phyloP scores from a whole-genome alignment of 1,140 invertebrate genomes.

The Harlomillsia oculata region DNA sequence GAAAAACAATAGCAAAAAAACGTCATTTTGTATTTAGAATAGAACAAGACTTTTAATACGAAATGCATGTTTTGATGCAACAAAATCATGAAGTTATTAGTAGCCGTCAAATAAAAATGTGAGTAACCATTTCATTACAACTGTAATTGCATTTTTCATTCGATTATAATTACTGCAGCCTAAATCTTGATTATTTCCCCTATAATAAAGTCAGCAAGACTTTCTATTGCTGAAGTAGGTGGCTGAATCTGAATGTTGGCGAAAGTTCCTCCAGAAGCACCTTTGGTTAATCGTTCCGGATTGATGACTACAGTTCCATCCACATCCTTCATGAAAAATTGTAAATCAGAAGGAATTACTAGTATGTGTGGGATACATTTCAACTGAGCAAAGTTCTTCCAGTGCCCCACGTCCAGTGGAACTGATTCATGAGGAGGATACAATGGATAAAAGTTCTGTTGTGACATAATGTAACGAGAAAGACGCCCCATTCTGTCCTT shows the following conservation, averaged over 20 bases:
- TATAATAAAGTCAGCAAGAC: constrained; percentile 29
- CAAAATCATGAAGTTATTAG: too few species aligned
- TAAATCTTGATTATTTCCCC: constrained; percentile 39
- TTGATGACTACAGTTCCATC: constrained; percentile 70
- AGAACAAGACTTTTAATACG: too few species aligned
- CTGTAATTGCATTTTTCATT: too few species aligned
- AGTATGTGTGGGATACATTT: constrained; percentile 66
- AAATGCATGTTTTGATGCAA: too few species aligned
- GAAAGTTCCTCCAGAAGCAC: constrained; percentile 49
- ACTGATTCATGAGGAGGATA: constrained; percentile 59
- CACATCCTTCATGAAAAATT: constrained; percentile 69
- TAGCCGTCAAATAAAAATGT: too few species aligned
- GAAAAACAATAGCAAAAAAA: too few species aligned
- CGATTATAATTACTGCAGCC: too few species aligned
- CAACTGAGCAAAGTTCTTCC: constrained; percentile 56
- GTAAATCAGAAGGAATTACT: constrained; percentile 70
- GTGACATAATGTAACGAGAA: constrained; percentile 61
- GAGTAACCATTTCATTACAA: too few species aligned
- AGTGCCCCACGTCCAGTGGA: constrained; percentile 58
- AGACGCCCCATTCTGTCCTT: constrained; percentile 59
- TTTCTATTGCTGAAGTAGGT: not conserved
- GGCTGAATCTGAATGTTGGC: constrained; percentile 44
- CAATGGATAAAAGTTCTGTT: constrained; percentile 71
- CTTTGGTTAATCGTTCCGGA: constrained; percentile 67
- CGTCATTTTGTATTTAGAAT: too few species aligned